These are phyloP conservation scores for Nomada flava DNA, from an alignment of 2,888 invertebrate genomes.

Conservation along the genomic window DNA sequence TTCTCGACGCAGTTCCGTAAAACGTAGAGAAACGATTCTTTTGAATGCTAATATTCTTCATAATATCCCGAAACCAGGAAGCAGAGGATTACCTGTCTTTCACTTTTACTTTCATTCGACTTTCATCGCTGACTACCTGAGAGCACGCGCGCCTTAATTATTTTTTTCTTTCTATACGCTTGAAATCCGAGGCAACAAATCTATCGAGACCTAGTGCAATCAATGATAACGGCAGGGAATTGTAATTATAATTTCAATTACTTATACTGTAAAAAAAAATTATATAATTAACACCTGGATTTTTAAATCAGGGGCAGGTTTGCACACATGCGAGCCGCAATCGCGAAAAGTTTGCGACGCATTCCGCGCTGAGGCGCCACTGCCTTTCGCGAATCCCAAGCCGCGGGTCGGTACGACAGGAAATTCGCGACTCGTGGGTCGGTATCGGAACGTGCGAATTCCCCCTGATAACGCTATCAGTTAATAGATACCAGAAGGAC, in stretches of 20 bases:
- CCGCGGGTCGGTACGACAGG: constrained; percentile 78
- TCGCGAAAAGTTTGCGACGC: constrained; percentile 43
- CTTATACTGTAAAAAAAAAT: no score
- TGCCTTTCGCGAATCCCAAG: constrained; percentile 75
- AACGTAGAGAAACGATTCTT: no score
- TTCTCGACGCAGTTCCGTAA: no score
- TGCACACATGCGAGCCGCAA: constrained; percentile 13
- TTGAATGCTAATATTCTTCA: no score
- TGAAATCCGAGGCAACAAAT: no score
- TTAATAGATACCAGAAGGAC: constrained; percentile 34
- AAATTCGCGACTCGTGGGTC: constrained; percentile 69
- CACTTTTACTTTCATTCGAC: not conserved
- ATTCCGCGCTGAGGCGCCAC: constrained; percentile 80
- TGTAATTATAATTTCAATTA: not conserved
- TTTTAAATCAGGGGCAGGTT: not conserved
- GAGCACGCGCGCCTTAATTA: not conserved
- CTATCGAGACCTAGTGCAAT: no score
- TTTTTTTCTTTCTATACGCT: not conserved
- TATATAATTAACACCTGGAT: not conserved
- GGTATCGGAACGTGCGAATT: constrained; percentile 61
- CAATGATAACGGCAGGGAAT: no score
- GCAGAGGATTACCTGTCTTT: not conserved
- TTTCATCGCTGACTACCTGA: not conserved
- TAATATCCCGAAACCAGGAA: no score
- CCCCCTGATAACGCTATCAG: constrained; percentile 58